Percentiles rank a stretch among this genome's conserved stretches.
Conservation (phyloP, 1,140 invertebrate genomes). For the Scaptomyza pallida region DNA sequence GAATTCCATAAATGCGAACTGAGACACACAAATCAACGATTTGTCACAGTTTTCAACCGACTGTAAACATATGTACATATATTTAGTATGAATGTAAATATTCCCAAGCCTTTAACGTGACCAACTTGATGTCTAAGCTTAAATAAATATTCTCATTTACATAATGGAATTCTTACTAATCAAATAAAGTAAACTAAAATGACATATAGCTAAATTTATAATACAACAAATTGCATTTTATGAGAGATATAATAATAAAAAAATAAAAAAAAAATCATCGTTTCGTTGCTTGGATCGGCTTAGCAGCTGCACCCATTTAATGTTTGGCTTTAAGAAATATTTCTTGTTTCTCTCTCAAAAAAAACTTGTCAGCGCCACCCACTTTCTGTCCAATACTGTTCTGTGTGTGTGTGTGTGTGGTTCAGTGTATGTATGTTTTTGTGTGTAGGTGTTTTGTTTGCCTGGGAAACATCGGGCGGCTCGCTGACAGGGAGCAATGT, state of each 20-base stretch:
- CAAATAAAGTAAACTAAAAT: slow-evolving; percentile 11
- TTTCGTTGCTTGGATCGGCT: slow-evolving; percentile 9
- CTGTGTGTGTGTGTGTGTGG: slow-evolving; percentile 3
- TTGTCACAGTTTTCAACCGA: too few relatives aligned
- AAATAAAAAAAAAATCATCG: slow-evolving; percentile 12
- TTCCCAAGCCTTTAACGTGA: too few relatives aligned
- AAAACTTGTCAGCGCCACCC: slow-evolving; percentile 75
- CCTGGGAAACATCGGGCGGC: slow-evolving; percentile 62
- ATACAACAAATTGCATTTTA: slow-evolving; percentile 50
- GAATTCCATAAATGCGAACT: too few relatives aligned
- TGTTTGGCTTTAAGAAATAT: slow-evolving; percentile 51
- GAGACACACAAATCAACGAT: too few relatives aligned
- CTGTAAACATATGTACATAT: too few relatives aligned
- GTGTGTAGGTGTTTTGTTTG: slow-evolving; percentile 53
- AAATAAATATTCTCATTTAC: too few relatives aligned
- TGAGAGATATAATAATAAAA: slow-evolving; percentile 25
- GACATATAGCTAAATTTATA: slow-evolving; percentile 18
- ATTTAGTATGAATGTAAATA: too few relatives aligned
- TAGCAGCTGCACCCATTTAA: slow-evolving; percentile 67
- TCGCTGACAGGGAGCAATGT: slow-evolving; percentile 52
- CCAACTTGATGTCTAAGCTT: too few relatives aligned
- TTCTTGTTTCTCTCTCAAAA: slow-evolving; percentile 43
- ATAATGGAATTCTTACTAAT: too few relatives aligned
- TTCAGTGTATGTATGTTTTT: background rate
- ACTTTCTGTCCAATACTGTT: slow-evolving; percentile 58